phyloP scores from a whole-genome alignment of 2,888 invertebrate species.

The Drosophila monieri region DNA sequence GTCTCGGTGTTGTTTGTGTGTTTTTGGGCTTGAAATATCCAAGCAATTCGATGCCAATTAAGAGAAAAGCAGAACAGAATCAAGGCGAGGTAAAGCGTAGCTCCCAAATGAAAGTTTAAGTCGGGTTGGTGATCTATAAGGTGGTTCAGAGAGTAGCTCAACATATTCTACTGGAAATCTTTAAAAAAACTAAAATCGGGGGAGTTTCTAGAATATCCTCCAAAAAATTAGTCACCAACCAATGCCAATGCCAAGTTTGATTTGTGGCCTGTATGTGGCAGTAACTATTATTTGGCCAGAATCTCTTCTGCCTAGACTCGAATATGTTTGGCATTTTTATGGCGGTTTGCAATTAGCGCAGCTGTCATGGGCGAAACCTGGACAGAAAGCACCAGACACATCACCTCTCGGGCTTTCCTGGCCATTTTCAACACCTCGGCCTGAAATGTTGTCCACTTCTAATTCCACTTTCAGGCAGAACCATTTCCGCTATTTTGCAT shows the following conservation, averaged over 20 bases:
- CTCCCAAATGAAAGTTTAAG: slow-evolving; percentile 17
- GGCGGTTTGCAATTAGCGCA: slow-evolving; percentile 71
- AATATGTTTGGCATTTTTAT: slow-evolving; percentile 70
- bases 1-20: slow-evolving; percentile 26
- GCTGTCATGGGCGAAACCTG: slow-evolving; percentile 43
- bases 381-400: slow-evolving; percentile 28
- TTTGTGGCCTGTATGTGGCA: slow-evolving; percentile 9
- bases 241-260: slow-evolving; percentile 18
- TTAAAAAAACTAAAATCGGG: neutral
- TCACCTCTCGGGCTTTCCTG: slow-evolving; percentile 37
- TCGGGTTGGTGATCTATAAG: slow-evolving; percentile 5
- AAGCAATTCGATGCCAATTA: slow-evolving; percentile 78
- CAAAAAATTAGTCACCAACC: neutral
- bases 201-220: neutral
- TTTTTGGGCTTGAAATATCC: slow-evolving; percentile 69
- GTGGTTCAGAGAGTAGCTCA: neutral
- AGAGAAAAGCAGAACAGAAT: slow-evolving; percentile 53
- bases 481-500: slow-evolving; percentile 74
- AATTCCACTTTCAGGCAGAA: slow-evolving; percentile 54
- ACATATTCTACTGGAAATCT: neutral
- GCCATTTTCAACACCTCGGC: slow-evolving; percentile 70
- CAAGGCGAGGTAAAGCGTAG: slow-evolving; percentile 4
- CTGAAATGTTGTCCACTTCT: slow-evolving; percentile 46
- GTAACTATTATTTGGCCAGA: slow-evolving; percentile 9
- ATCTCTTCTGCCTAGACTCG: slow-evolving; percentile 33